Evolutionary conservation across 2,888 invertebrate genomes (phyloP).

Genomic region (Steinernema carpocapsae): DNA sequence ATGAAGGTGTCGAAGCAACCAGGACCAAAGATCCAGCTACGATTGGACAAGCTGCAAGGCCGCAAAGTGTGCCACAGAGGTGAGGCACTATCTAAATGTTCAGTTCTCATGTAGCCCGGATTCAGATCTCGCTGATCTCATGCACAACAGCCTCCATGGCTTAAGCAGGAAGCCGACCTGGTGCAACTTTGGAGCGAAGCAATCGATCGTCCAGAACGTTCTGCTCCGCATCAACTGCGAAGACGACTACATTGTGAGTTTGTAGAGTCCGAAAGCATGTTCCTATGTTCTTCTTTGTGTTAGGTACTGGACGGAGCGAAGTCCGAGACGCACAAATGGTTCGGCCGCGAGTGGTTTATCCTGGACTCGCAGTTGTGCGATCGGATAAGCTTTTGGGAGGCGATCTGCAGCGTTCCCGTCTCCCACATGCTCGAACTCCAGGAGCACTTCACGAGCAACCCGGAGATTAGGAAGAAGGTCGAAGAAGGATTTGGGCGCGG

Average conservation of each 20-base stretch:
- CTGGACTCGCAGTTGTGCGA: constrained; percentile 42
- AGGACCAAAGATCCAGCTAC: background rate
- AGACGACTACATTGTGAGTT: constrained; percentile 53
- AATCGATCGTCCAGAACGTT: constrained; percentile 47
- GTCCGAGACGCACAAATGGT: constrained; percentile 52
- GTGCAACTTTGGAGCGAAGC: constrained; percentile 27
- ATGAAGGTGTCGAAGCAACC: background rate
- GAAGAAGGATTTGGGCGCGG: constrained; percentile 9
- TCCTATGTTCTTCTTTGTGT: constrained; percentile 14
- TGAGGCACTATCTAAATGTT: background rate
- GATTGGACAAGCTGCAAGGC: background rate
- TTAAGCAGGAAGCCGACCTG: constrained; percentile 1
- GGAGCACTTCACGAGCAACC: constrained; percentile 8
- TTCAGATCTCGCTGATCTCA: constrained; percentile 20
- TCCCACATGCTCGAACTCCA: constrained; percentile 32
- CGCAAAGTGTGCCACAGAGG: constrained; percentile 22
- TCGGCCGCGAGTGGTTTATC: constrained; percentile 51
- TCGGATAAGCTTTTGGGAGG: constrained; percentile 54
- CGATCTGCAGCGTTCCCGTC: constrained; percentile 50
- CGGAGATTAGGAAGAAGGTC: background rate
- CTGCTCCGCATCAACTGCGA: constrained; percentile 56
- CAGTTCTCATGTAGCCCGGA: background rate
- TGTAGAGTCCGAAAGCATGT: background rate
- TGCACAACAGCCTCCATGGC: background rate
- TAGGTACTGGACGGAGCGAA: constrained; percentile 49